phyloP scores from a whole-genome alignment of 2,113 vertebrate genomes.

The Sinocyclocheilus rhinocerous region DNA sequence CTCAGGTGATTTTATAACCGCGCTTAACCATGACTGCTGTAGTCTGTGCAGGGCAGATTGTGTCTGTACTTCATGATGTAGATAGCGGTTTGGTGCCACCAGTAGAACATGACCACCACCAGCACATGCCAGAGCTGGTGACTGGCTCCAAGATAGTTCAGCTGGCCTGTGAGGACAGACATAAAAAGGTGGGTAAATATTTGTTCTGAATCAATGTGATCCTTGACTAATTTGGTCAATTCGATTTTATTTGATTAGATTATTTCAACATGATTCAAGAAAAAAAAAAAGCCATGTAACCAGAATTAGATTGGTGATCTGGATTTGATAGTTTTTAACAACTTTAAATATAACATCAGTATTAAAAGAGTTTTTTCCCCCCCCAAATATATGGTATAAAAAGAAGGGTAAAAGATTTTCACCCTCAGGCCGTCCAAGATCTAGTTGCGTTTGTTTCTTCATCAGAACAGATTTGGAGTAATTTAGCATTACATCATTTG shows the following conservation, averaged over 20 bases:
- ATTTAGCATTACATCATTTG: not conserved
- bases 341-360: too few species aligned
- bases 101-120: slow-evolving; percentile 97
- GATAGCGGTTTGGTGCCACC: slow-evolving; percentile 96
- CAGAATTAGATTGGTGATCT: too few species aligned
- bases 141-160: slow-evolving; percentile 97
- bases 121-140: slow-evolving; percentile 98
- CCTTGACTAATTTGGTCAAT: not conserved
- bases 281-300: too few species aligned
- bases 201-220: not conserved
- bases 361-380: too few species aligned
- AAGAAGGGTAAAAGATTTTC: too few species aligned
- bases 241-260: not conserved
- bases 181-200: not conserved
- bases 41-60: slow-evolving; percentile 80
- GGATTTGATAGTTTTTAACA: too few species aligned
- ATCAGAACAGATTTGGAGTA: not conserved
- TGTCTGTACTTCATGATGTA: slow-evolving; percentile 94
- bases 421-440: too few species aligned
- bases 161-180: slow-evolving; percentile 79
- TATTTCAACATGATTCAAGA: not conserved
- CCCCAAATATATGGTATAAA: too few species aligned
- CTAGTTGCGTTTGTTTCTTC: not conserved
- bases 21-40: slow-evolving; percentile 48
- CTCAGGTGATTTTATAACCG: slow-evolving; percentile 6